A percentile compares a stretch with the other conserved stretches of the same genome.
These are phyloP conservation scores for Cyprinodon variegatus DNA, from an alignment of 2,113 vertebrate genomes.

Conservation along the genomic window DNA sequence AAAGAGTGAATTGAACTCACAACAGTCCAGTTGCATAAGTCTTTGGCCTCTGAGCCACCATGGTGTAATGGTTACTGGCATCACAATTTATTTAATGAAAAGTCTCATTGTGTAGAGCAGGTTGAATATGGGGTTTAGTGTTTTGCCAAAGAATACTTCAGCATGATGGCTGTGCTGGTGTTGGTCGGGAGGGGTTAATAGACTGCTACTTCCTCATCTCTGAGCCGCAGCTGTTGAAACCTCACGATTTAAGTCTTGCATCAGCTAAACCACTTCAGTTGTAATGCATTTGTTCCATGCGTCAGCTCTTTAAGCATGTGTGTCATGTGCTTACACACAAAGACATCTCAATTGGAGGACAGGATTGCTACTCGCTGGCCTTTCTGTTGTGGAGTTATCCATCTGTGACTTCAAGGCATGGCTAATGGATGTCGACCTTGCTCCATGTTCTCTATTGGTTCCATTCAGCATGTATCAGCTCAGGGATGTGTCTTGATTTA, in stretches of 20 bases:
- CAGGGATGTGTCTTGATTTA: slow-evolving; percentile 76
- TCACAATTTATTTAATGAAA: too few species aligned
- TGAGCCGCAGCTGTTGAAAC: not conserved
- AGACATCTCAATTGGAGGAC: slow-evolving; percentile 34
- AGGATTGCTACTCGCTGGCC: slow-evolving; percentile 36
- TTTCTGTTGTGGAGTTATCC: slow-evolving; percentile 52
- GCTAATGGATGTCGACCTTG: slow-evolving; percentile 74
- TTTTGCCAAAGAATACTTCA: not conserved
- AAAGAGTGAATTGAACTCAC: too few species aligned
- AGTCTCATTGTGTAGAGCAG: too few species aligned
- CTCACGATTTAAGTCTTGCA: not conserved
- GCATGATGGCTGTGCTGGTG: not conserved
- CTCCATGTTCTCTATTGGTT: slow-evolving; percentile 65
- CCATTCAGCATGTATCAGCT: slow-evolving; percentile 71
- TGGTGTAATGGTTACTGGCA: too few species aligned
- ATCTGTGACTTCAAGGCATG: slow-evolving; percentile 58
- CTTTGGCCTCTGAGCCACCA: too few species aligned
- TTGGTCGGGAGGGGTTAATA: not conserved
- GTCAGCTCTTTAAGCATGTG: slow-evolving; percentile 7
- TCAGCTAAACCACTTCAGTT: not conserved
- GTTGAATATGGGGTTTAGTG: not conserved
- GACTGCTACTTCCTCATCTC: not conserved
- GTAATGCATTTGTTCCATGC: not conserved
- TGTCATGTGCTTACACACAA: not conserved
- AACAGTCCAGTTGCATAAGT: too few species aligned